phyloP scores from a whole-genome alignment of 2,888 invertebrate species.

The Latrodectus hesperus region DNA sequence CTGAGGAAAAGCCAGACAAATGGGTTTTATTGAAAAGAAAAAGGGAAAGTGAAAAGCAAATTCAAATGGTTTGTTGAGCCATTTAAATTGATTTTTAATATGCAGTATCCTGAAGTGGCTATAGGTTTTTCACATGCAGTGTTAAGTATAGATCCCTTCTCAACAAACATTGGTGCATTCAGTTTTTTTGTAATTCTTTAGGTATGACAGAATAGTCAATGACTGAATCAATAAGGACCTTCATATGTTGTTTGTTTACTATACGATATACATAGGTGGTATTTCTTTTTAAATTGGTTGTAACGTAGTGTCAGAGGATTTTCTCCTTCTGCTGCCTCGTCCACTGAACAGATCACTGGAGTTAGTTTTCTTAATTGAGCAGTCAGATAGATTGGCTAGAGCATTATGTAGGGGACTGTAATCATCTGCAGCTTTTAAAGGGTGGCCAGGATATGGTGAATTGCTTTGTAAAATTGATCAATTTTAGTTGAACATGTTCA shows the following conservation, averaged over 20 bases:
- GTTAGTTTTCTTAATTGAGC: background rate
- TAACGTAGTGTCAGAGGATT: background rate
- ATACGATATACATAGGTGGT: background rate
- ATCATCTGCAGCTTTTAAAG: too few species aligned
- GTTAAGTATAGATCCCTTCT: background rate
- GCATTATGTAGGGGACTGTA: background rate
- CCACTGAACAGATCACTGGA: background rate
- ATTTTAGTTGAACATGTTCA: background rate
- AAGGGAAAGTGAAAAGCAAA: background rate
- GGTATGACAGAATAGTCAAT: background rate
- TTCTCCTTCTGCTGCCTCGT: background rate
- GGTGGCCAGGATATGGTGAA: background rate
- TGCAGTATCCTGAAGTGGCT: background rate
- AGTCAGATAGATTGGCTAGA: background rate
- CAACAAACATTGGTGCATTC: background rate
- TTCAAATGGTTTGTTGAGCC: background rate
- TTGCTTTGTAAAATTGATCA: background rate
- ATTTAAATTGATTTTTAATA: conserved; percentile 4
- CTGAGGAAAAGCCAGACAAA: background rate
- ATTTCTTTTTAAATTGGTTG: background rate
- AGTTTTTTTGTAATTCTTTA: background rate
- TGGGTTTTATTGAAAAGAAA: too few species aligned
- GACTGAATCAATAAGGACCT: background rate
- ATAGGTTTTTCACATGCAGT: background rate
- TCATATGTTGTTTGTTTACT: background rate